Percentiles rank a stretch among this genome's conserved stretches.
Conservation (phyloP, 2,888 invertebrate genomes). For the Andrena hattorfiana region DNA sequence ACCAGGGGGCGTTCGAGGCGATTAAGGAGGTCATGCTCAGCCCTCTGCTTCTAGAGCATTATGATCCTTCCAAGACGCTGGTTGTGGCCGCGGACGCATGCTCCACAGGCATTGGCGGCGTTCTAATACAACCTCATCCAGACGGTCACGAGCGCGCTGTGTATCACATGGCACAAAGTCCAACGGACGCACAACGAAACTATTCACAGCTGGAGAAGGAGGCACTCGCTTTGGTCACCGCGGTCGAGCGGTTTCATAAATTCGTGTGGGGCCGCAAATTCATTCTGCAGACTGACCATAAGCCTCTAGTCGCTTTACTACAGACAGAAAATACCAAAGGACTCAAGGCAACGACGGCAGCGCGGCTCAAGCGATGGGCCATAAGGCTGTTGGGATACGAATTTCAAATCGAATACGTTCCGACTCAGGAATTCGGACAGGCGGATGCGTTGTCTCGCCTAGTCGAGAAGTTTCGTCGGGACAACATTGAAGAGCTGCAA, state of each 20-base stretch:
- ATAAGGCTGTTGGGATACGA: neutral
- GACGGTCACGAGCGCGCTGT: neutral
- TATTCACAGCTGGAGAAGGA: too few species aligned
- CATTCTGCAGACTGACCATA: neutral
- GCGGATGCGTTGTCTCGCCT: neutral
- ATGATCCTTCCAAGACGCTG: neutral
- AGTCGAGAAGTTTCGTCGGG: neutral
- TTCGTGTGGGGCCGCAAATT: neutral
- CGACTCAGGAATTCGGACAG: neutral
- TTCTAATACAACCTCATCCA: neutral
- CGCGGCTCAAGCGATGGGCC: neutral
- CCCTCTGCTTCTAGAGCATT: neutral
- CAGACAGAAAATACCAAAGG: neutral
- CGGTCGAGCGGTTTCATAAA: neutral
- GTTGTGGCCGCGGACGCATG: slow-evolving; percentile 1
- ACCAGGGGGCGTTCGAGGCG: too few species aligned
- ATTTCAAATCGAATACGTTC: neutral
- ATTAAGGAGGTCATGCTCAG: neutral
- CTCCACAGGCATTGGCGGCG: neutral
- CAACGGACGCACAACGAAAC: too few species aligned
- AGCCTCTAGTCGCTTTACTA: neutral
- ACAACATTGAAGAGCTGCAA: neutral
- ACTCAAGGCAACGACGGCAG: neutral
- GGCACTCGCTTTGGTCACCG: neutral
- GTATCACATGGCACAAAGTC: neutral